Conservation (phyloP, 2,797 vertebrate genomes). For the Spizella passerina region DNA sequence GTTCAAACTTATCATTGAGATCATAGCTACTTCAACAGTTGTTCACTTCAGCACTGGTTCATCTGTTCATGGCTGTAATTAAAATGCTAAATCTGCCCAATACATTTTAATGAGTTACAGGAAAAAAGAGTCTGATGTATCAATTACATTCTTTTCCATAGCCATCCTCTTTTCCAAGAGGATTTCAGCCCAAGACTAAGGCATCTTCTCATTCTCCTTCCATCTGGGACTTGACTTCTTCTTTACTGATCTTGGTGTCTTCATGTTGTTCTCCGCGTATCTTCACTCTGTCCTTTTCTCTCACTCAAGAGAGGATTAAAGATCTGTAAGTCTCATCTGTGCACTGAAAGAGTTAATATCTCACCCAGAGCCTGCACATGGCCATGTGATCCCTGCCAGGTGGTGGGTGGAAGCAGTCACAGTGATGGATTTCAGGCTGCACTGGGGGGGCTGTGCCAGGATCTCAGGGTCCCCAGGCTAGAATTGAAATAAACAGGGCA, state of each 20-base stretch:
- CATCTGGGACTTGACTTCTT: neutral
- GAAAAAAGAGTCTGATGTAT: neutral
- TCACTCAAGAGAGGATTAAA: neutral
- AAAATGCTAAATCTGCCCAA: neutral
- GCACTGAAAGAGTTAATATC: neutral
- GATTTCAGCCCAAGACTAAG: neutral
- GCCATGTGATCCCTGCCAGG: neutral
- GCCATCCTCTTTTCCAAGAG: neutral
- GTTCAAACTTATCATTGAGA: neutral
- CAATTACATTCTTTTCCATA: neutral
- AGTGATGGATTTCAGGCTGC: neutral
- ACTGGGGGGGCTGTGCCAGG: neutral
- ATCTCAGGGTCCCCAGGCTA: neutral
- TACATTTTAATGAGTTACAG: neutral
- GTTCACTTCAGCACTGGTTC: neutral
- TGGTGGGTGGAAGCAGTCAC: rapidly evolving
- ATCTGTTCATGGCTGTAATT: neutral
- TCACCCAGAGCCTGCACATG: neutral
- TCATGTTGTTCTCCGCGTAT: neutral
- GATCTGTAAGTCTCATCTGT: neutral
- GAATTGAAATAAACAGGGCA: neutral
- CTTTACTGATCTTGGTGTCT: neutral
- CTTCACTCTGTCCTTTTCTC: neutral
- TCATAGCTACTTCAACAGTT: neutral
- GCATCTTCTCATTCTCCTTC: neutral